Conservation (phyloP, 2,113 vertebrate species). For the Centropus bengalensis region DNA sequence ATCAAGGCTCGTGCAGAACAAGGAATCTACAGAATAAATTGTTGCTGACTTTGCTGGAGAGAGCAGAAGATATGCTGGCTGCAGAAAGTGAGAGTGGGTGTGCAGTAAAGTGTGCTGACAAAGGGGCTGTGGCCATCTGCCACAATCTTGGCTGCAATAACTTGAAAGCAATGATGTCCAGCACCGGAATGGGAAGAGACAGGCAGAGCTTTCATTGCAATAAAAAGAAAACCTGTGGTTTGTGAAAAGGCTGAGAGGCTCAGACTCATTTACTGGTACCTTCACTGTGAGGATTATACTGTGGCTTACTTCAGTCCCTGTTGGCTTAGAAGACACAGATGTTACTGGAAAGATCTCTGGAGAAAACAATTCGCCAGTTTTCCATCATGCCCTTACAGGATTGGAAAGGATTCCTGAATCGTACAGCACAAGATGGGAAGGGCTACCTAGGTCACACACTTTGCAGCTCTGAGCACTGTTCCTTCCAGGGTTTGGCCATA, state of each 20-base stretch:
- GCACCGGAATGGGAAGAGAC: slow-evolving; percentile 47
- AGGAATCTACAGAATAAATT: background rate
- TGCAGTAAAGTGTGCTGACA: background rate
- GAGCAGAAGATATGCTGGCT: background rate
- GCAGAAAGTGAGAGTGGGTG: background rate
- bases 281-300: background rate
- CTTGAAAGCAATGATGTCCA: slow-evolving; percentile 27
- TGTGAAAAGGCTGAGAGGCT: slow-evolving; percentile 16
- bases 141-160: background rate
- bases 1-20: background rate
- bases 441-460: background rate
- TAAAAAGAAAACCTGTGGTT: slow-evolving; percentile 56
- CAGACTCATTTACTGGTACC: slow-evolving; percentile 42
- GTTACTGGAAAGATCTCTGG: slow-evolving; percentile 38
- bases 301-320: background rate
- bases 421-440: background rate
- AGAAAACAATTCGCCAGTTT: slow-evolving; percentile 4
- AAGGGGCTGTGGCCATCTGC: slow-evolving; percentile 3
- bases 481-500: background rate
- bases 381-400: background rate
- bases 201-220: slow-evolving; percentile 14
- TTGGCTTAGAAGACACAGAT: background rate
- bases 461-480: background rate
- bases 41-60: background rate
- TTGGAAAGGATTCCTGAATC: background rate